Evolutionary conservation across 1,140 invertebrate species (phyloP).

Genomic region (Sipha flava): DNA sequence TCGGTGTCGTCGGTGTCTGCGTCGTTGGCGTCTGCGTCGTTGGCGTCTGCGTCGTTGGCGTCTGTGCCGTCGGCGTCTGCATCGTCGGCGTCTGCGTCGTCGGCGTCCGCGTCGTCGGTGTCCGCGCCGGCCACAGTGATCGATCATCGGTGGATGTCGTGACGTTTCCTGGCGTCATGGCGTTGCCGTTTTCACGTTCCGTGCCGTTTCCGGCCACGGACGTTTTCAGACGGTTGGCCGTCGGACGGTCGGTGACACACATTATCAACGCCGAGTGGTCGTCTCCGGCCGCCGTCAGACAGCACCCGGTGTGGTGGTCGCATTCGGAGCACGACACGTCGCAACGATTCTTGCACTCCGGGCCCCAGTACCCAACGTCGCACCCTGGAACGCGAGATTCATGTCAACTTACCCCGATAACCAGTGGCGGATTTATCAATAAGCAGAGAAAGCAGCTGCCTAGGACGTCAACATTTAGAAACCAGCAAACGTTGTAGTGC

Average conservation of each 20-base stretch:
- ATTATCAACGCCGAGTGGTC: not conserved
- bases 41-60: not conserved
- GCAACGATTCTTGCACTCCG: not conserved
- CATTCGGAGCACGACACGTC: not conserved
- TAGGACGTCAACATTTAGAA: too few relatives aligned
- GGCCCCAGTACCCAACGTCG: not conserved
- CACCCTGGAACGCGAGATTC: not conserved
- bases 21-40: not conserved
- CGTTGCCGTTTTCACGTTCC: not conserved
- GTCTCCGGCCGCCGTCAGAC: not conserved
- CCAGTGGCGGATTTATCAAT: too few relatives aligned
- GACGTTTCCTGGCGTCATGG: too few relatives aligned
- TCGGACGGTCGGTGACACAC: not conserved
- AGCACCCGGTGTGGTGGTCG: slow-evolving; percentile 1
- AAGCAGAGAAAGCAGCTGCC: too few relatives aligned
- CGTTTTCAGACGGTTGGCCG: not conserved
- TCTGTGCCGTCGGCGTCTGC: not conserved
- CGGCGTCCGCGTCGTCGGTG: not conserved
- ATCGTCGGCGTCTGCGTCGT: not conserved
- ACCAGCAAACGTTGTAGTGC: too few relatives aligned
- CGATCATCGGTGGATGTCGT: too few relatives aligned
- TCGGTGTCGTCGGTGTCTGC: not conserved
- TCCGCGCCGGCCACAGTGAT: not conserved
- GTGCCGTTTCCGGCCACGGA: not conserved
- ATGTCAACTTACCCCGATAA: too few relatives aligned